Evolutionary conservation across 2,888 invertebrate genomes (phyloP), one percentile per base, ranked within the genome.

Genomic region (Dryomyza anilis): DNA sequence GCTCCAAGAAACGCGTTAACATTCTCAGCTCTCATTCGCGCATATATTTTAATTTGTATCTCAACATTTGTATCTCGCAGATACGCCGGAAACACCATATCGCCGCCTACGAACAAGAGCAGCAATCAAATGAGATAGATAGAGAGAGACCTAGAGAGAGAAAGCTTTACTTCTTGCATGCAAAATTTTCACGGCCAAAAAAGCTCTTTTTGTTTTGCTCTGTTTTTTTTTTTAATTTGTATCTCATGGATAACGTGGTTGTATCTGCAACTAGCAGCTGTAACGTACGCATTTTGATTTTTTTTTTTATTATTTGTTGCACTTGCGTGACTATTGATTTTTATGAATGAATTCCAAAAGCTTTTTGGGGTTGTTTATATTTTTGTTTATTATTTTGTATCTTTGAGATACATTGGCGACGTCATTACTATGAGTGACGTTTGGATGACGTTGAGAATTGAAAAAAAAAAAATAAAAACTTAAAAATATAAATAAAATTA

Each of bases 341-440:
- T 50, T 50, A 50, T 50, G 48, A 50, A 50, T 50, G 48, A 50
- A n/a, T n/a, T n/a, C n/a, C n/a, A n/a, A 50, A 39, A 39, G 39
- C 39, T 39, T n/a, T n/a, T n/a, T n/a, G n/a, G n/a, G n/a, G n/a
- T n/a, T n/a, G n/a, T n/a, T n/a, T n/a, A n/a, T n/a, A n/a, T n/a
- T n/a, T n/a, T n/a, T n/a, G n/a, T n/a, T n/a, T n/a, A n/a, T n/a
- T n/a, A n/a, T n/a, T n/a, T n/a, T n/a, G n/a, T n/a, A n/a, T n/a
- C n/a, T n/a, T n/a, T n/a, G n/a, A n/a, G n/a, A n/a, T n/a, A n/a
- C n/a, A n/a, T n/a, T n/a, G n/a, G n/a, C n/a, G n/a, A n/a, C n/a
- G n/a, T n/a, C n/a, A n/a, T n/a, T n/a, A n/a, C n/a, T n/a, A n/a
- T n/a, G n/a, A n/a, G n/a, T n/a, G n/a, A n/a, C n/a, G n/a, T n/a